Evolutionary conservation across 2,113 vertebrate species (phyloP).

Genomic region (Gnathonemus echidnorhynchus): DNA sequence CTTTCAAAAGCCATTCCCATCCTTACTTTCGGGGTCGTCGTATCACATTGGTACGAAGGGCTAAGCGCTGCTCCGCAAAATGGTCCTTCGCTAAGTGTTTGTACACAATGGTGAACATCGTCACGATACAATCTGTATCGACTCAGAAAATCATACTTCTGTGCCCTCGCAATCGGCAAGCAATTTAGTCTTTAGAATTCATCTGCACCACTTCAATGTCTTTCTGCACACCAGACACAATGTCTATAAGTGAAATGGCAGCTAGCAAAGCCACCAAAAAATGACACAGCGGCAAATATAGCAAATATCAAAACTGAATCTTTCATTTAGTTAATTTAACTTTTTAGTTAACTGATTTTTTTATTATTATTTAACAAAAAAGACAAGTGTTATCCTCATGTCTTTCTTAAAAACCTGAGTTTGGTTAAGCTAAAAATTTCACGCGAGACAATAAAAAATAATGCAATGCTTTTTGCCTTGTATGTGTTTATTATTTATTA

Average conservation of each 20-base stretch:
- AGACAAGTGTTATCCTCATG: not conserved
- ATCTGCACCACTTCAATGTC: not conserved
- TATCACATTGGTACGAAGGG: not conserved
- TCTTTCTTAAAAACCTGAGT: not conserved
- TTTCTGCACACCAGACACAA: not conserved
- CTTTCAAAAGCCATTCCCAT: not conserved
- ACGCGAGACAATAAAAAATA: not conserved
- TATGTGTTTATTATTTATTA: not conserved
- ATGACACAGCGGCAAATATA: not conserved
- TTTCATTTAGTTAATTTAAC: not conserved
- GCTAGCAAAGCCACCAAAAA: not conserved
- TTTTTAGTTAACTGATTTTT: not conserved
- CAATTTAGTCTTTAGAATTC: not conserved
- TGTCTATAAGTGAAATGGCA: not conserved
- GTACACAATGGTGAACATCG: not conserved
- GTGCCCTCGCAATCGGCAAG: not conserved
- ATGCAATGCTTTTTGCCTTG: not conserved
- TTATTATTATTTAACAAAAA: not conserved
- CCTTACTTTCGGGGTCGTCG: not conserved
- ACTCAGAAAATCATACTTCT: not conserved
- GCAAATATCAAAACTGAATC: not conserved
- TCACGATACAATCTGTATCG: not conserved
- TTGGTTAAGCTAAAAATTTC: not conserved
- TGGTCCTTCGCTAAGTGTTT: not conserved
- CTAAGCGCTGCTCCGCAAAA: not conserved